Evolutionary conservation across 2,888 invertebrate genomes (phyloP), one percentile per base, ranked within the genome.

Genomic region (Phorcus lineatus): DNA sequence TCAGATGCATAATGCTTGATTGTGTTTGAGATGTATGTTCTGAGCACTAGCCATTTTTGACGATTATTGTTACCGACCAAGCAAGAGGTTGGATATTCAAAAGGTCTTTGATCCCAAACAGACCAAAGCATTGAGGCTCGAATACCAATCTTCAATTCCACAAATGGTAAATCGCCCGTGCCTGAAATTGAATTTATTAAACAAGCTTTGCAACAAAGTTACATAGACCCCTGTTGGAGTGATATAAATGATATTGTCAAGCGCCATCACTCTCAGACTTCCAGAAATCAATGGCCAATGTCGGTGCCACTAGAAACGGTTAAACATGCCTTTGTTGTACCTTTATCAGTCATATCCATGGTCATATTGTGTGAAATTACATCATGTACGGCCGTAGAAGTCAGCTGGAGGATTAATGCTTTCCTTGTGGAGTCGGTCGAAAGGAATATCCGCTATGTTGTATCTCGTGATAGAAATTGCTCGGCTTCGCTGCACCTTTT

Each of bases 131-230:
- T 36, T 24, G 36, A 36, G 17, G 17, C 70, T 31, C 31, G 40
- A 70, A 70, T 70, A 24, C 31, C 70, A 70, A 16, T 70, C 31
- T 36, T 17, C 70, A 70, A 70, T 70, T 70, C 70, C 70, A 70
- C 40, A 70, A 70, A 70, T 40, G 70, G 70, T 70, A 70, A 70
- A 70, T 70, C 70, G 70, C 19, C 70, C 70, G 70, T 70, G 70
- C 70, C 70, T 70, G 70, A 70, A 70, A 70, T 70, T 70, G 70
- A 70, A 70, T 70, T 70, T 70, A 70, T 70, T 70, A 70, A 70
- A 70, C 36, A 19, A 40, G 36, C 70, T 70, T 40, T 70, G 70
- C n/a, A 36, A 31, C 11, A 70, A n/a, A 70, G 70, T 70, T 70
- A 70, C 70, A 19, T 70, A 70, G 70, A 70, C 70, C 19, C 36